These are phyloP conservation scores for Lasioglossum villosulum DNA, from an alignment of 2,888 invertebrate species.

Conservation along the genomic window DNA sequence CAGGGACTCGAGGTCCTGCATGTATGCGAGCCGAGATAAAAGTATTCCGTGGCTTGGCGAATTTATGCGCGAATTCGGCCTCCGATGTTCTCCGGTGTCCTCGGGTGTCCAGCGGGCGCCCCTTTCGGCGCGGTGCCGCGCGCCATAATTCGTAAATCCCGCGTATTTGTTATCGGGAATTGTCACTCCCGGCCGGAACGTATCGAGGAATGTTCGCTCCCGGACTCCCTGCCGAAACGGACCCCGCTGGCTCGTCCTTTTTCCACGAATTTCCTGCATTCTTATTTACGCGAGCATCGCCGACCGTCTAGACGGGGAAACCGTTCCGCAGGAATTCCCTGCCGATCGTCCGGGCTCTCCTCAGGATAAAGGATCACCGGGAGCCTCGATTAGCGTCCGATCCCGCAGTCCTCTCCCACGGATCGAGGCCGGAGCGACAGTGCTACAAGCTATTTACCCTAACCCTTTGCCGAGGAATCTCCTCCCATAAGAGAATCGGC, in stretches of 20 bases:
- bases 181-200: slow-evolving; percentile 55
- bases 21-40: slow-evolving; percentile 61
- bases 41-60: slow-evolving; percentile 70
- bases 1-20: slow-evolving; percentile 49
- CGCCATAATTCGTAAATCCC: slow-evolving; percentile 66
- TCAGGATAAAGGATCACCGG: slow-evolving; percentile 28
- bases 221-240: slow-evolving; percentile 7
- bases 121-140: slow-evolving; percentile 35
- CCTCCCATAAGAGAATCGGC: background rate
- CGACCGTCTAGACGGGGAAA: slow-evolving; percentile 38
- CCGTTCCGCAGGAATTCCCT: slow-evolving; percentile 39
- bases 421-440: background rate
- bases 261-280: slow-evolving; percentile 56
- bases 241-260: slow-evolving; percentile 14
- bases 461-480: background rate
- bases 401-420: slow-evolving; percentile 8
- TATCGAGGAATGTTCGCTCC: slow-evolving; percentile 51
- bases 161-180: slow-evolving; percentile 69
- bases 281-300: slow-evolving; percentile 46
- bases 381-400: slow-evolving; percentile 17
- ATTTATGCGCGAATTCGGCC: slow-evolving; percentile 75
- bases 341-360: background rate
- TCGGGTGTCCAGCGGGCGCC: slow-evolving; percentile 33
- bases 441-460: background rate
- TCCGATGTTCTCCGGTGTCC: slow-evolving; percentile 25